Conservation (phyloP, 2,888 invertebrate genomes). For the Thereva unica region DNA sequence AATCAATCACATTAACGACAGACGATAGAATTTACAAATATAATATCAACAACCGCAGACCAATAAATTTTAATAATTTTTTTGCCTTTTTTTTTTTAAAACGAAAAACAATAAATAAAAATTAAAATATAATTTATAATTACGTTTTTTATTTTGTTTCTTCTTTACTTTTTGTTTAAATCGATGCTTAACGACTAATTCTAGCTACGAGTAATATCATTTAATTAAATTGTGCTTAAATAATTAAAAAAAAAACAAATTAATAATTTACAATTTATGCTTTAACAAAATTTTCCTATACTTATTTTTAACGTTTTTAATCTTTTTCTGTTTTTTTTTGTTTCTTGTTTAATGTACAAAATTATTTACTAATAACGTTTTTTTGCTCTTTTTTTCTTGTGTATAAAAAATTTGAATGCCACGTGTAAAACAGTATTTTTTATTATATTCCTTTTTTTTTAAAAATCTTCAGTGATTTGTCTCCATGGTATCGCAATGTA, state of each 20-base stretch:
- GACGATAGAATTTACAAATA: conserved; percentile 4
- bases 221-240: conserved; percentile 20
- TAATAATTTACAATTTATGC: conserved; percentile 14
- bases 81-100: too few species aligned
- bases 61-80: too few species aligned
- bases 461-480: too few species aligned
- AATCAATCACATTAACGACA: conserved; percentile 32
- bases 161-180: too few species aligned
- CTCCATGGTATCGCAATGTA: background rate
- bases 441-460: conserved; percentile 9
- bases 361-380: conserved; percentile 17
- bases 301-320: background rate
- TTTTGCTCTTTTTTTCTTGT: conserved; percentile 16
- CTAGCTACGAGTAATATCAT: conserved; percentile 9
- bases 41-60: too few species aligned
- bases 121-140: too few species aligned
- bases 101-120: too few species aligned
- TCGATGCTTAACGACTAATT: background rate
- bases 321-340: background rate
- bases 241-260: conserved; percentile 7
- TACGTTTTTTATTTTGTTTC: too few species aligned
- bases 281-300: background rate
- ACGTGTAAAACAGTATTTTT: conserved; percentile 31
- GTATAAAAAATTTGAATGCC: conserved; percentile 32
- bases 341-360: conserved; percentile 26